Evolutionary conservation across 2,888 invertebrate species (phyloP), one percentile per base, ranked within the genome.

Genomic region (Isoperla grammatica): DNA sequence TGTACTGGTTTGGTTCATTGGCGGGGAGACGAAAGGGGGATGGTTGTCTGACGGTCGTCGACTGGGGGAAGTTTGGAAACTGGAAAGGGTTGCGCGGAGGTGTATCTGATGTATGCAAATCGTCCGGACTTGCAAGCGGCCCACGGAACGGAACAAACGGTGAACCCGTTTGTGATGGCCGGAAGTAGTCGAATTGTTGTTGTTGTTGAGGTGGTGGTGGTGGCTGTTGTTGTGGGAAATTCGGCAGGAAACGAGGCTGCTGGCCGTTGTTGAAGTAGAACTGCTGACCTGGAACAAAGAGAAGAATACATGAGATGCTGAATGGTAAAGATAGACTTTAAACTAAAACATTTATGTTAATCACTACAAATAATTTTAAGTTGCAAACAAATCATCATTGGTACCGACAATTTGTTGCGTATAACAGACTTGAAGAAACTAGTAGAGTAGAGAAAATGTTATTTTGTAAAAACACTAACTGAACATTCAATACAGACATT

Each of bases 1-100:
- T 71, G 65, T 74, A 77, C 53, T 74, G 66, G 55, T 74, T 67
- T 50, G 69, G 69, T 65, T 76, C 75, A 67, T 78, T 77, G 54
- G 78, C 76, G 70, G 79, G 77, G 68, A 78, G 78, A 66, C 77
- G 70, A 68, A 76, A 79, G 65, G 80, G 75, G 54, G 77, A 76
- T 13, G 78, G 76, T 66, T 78, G 67, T 68, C 78, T 78, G 69
- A 79, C 78, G 17, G 79, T 78, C 63, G 77, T 73, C 56, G 78
- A 77, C 63, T 78, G 78, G 69, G 78, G 78, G 57, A 64, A 57
- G 39, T 54, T 43, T 29, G 63, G 68, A 59, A 70, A 69, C 59
- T 63, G 74, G 74, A 56, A 75, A 67, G 66, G 75, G 72, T 20
- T 68, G 61, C 40, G 75, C 72, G 57, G 75, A 61, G 22, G 40